phyloP scores from a whole-genome alignment of 2,113 vertebrate genomes.

The Pygoscelis adeliae region DNA sequence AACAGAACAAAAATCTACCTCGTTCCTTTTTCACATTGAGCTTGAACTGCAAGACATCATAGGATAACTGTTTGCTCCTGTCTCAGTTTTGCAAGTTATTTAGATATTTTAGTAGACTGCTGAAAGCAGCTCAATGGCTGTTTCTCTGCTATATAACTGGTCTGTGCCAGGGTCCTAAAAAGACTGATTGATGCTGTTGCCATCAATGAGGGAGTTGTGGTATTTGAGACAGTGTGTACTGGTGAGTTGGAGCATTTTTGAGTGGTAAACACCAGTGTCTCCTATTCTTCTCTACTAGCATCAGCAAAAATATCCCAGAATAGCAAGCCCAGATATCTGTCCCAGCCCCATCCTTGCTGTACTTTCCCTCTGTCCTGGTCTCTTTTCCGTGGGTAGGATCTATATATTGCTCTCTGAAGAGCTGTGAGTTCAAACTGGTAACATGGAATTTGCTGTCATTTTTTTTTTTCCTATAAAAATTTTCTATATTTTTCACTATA shows the following conservation, averaged over 20 bases:
- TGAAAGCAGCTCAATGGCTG: not conserved
- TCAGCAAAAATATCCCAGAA: not conserved
- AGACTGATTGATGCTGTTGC: not conserved
- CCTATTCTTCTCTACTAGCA: not conserved
- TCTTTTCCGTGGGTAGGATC: not conserved
- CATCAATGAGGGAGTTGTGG: not conserved
- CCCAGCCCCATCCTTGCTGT: fast-evolving
- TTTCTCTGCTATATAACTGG: not conserved
- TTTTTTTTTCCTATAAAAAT: not conserved
- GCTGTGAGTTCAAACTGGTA: not conserved
- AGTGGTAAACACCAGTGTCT: not conserved
- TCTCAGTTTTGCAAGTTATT: not conserved
- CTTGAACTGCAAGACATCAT: not conserved
- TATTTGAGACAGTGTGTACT: not conserved
- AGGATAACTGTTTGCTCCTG: not conserved
- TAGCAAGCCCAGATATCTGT: not conserved
- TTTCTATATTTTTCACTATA: not conserved
- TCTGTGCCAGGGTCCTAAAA: not conserved
- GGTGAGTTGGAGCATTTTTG: not conserved
- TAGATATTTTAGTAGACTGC: not conserved
- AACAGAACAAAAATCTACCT: not conserved
- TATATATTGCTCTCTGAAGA: not conserved
- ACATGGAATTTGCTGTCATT: not conserved
- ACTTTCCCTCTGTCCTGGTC: not conserved
- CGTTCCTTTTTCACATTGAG: not conserved